phyloP scores from a whole-genome alignment of 2,797 vertebrate species.

The Etheostoma perlongum region DNA sequence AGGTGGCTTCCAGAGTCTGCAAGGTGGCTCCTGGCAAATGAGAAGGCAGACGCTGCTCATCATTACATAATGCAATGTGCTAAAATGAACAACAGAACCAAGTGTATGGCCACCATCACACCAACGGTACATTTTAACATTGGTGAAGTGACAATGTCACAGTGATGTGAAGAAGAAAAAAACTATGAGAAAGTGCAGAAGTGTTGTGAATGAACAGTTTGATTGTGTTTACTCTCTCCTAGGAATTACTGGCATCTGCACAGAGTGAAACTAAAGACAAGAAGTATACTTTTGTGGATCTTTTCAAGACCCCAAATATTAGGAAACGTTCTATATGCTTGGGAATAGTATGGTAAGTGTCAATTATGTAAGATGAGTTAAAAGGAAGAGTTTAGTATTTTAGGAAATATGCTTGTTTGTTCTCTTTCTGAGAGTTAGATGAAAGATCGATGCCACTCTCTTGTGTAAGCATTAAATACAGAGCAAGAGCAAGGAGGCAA shows the following conservation, averaged over 20 bases:
- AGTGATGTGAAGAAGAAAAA: not conserved
- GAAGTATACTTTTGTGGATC: constrained; percentile 85
- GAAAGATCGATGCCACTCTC: not conserved
- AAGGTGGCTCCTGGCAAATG: constrained; percentile 77
- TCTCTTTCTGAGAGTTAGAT: not conserved
- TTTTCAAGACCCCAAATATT: constrained; percentile 87
- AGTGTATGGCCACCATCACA: constrained; percentile 55
- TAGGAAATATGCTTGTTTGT: not conserved
- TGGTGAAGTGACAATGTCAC: not conserved
- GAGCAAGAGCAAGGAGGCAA: not conserved
- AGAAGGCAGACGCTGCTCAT: constrained; percentile 72
- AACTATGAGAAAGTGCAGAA: not conserved
- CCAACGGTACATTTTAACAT: constrained; percentile 44
- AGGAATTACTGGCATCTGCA: constrained; percentile 70
- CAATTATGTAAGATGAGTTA: not conserved
- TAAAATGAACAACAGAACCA: constrained; percentile 70
- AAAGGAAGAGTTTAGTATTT: not conserved
- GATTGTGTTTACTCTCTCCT: constrained; percentile 7
- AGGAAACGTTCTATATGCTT: constrained; percentile 84
- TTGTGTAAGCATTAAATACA: not conserved
- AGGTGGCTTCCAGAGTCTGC: constrained; percentile 83
- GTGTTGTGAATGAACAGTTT: not conserved
- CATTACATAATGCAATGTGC: constrained; percentile 75
- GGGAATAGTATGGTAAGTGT: constrained; percentile 86
- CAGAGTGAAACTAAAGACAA: constrained; percentile 42